Evolutionary conservation across 2,113 vertebrate genomes (phyloP), one percentile per base, ranked within the genome.

Genomic region (Neolamprologus longior): DNA sequence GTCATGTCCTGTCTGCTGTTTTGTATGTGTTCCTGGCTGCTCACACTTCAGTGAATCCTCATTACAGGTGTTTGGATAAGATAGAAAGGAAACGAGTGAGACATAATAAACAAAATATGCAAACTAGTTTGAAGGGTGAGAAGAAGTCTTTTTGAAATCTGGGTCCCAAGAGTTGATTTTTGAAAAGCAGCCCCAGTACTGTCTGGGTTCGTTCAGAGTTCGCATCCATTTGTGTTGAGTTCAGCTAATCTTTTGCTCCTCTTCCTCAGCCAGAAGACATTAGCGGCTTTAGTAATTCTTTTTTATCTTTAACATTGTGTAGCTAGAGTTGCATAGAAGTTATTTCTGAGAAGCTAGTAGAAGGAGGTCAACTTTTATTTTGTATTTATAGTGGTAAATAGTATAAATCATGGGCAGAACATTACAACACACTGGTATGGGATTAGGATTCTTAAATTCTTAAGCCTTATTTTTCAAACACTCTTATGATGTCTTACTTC

Each of bases 31-130:
- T 81, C 55, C 45, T 47, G 80, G 57, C 33, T 9, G 12, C 55
- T 81, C 81, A n/a, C 73, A 55, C 63, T 57, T 40, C n/a, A 47
- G 15, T 4, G 57, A 84, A 35, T 47, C n/a, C 57, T 63, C 21
- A 21, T 90, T 85, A 88, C 92, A 94, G 92, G 94, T 95, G 94
- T 90, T 92, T 82, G 85, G 54, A 85, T 55, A n/a, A 90, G 90
- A 93, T 89, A 90, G 42, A 40, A 83, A 45, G 55, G 81, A 81
- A 80, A 28, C 33, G 13, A 52, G 33, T 37, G 26, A 76, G 80
- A 82, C 53, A 50, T 24, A 87, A 88, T 24, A 87, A 88, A 88
- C 53, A 79, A 85, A 80, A 85, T 42, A 89, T 84, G 90, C 87
- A 76, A 90, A 94, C 81, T 61, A 81, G 90, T 92, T 91, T 33